These are phyloP conservation scores for Scaptodrosophila latifasciaeformis DNA, from an alignment of 2,888 invertebrate species.

Conservation along the genomic window DNA sequence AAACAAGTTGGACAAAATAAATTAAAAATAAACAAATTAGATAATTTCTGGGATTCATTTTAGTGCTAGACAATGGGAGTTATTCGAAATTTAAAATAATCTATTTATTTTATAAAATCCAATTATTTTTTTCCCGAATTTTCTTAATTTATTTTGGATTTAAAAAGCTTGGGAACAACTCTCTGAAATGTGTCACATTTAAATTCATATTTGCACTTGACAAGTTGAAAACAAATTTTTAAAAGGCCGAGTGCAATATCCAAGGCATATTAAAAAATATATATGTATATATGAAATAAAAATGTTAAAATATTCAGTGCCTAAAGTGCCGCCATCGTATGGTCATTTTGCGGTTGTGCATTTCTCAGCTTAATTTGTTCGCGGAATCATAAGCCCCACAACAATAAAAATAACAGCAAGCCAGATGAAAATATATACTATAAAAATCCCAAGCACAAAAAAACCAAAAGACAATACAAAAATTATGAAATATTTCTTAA, in stretches of 20 bases:
- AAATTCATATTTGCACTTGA: conserved; percentile 51
- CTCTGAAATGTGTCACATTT: conserved; percentile 60
- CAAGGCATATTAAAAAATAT: conserved; percentile 2
- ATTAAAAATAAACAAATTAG: too few relatives aligned
- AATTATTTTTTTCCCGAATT: too few relatives aligned
- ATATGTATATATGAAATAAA: too few relatives aligned
- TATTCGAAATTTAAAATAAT: too few relatives aligned
- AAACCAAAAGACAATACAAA: conserved; percentile 1
- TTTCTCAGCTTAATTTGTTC: conserved; percentile 62
- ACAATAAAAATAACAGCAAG: neutral
- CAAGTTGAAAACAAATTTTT: conserved; percentile 66
- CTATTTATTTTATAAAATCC: too few relatives aligned
- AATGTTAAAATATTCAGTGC: conserved; percentile 37
- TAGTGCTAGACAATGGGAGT: too few relatives aligned
- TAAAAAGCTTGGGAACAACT: too few relatives aligned
- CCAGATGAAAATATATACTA: neutral
- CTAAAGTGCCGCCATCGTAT: conserved; percentile 15
- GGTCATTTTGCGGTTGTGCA: conserved; percentile 37
- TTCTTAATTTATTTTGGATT: too few relatives aligned
- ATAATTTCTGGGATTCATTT: too few relatives aligned
- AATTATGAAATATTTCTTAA: conserved; percentile 59
- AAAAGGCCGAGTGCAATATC: conserved; percentile 59
- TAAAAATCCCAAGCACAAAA: conserved; percentile 7
- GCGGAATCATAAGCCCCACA: conserved; percentile 43
- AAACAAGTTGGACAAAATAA: too few relatives aligned